A percentile compares a stretch with the other conserved stretches of the same genome.
Evolutionary conservation across 1,140 invertebrate species (phyloP).

Genomic region (Lepidostoma basale): DNA sequence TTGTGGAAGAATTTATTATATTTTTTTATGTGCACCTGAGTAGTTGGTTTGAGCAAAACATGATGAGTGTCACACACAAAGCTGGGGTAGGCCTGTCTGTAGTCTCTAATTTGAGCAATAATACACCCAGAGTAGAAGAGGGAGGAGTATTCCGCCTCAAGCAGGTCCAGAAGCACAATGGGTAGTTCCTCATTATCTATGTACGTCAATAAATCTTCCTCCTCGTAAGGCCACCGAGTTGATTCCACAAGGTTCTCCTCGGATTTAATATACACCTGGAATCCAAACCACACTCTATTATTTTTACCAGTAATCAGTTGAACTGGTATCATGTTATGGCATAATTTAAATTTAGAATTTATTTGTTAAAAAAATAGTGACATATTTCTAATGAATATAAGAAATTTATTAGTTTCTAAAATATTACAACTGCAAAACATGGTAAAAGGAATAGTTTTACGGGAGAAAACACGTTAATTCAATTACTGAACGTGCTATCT

Average conservation of each 20-base stretch:
- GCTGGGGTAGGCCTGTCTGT: slow-evolving; percentile 76
- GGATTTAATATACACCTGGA: slow-evolving; percentile 33
- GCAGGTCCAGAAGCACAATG: slow-evolving; percentile 80
- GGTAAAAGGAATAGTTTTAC: no score
- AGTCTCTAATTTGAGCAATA: slow-evolving; percentile 89
- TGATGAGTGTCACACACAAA: slow-evolving; percentile 78
- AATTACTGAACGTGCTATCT: no score
- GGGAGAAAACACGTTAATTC: no score
- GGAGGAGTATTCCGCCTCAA: slow-evolving; percentile 79
- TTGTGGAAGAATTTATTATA: slow-evolving; percentile 40
- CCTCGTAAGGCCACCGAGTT: slow-evolving; percentile 77
- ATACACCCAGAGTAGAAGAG: slow-evolving; percentile 92
- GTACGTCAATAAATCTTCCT: slow-evolving; percentile 76
- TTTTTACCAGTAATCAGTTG: no score
- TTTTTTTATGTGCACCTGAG: slow-evolving; percentile 69
- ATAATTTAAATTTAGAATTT: no score
- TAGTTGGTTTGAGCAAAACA: slow-evolving; percentile 86
- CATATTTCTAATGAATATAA: no score
- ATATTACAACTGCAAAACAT: no score
- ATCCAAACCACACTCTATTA: no score
- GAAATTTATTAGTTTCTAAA: no score
- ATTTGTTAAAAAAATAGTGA: no score
- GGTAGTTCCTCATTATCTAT: slow-evolving; percentile 88
- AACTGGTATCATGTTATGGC: no score
- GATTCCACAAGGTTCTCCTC: slow-evolving; percentile 74